A percentile compares a stretch with the other conserved stretches of the same genome.
phyloP scores from a whole-genome alignment of 2,797 vertebrate genomes.

The Rhadinocentrus ornatus region DNA sequence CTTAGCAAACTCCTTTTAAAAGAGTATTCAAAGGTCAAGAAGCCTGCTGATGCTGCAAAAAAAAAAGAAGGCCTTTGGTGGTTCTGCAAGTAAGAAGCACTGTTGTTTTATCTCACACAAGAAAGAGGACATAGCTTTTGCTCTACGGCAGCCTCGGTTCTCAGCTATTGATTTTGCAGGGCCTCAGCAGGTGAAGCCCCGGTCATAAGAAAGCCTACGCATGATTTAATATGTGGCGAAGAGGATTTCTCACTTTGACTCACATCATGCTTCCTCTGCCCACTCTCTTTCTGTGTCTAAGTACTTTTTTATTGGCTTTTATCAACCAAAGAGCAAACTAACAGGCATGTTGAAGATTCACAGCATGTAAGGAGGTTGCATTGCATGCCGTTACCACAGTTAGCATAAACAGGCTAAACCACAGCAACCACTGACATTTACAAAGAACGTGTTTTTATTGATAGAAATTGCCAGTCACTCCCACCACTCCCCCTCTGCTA shows the following conservation, averaged over 20 bases:
- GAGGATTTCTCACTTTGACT: conserved; percentile 84
- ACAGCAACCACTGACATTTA: conserved; percentile 70
- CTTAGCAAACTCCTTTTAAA: conserved; percentile 11
- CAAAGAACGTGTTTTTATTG: conserved; percentile 57
- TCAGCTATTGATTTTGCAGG: conserved; percentile 67
- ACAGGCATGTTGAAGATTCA: conserved; percentile 30
- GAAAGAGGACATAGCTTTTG: conserved; percentile 46
- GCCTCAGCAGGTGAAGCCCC: conserved; percentile 75
- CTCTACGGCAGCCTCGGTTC: conserved; percentile 36
- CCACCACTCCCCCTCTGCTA: conserved; percentile 69
- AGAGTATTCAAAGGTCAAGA: conserved; percentile 37
- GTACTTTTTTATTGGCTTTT: conserved; percentile 14
- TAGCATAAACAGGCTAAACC: conserved; percentile 46
- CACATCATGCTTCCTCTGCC: conserved; percentile 79
- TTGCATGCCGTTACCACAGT: conserved; percentile 32
- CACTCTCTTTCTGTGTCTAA: conserved; percentile 59
- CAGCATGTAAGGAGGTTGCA: conserved; percentile 20
- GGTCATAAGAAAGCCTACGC: conserved; percentile 74
- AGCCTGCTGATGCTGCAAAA: conserved; percentile 18
- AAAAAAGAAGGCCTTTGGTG: conserved; percentile 31
- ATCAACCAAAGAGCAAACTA: conserved; percentile 6
- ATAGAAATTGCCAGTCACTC: conserved; percentile 64
- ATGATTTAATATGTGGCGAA: conserved; percentile 74
- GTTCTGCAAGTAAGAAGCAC: conserved; percentile 27
- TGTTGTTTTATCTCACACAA: conserved; percentile 46